Evolutionary conservation across 2,888 invertebrate species (phyloP).

Genomic region (Cancer borealis): DNA sequence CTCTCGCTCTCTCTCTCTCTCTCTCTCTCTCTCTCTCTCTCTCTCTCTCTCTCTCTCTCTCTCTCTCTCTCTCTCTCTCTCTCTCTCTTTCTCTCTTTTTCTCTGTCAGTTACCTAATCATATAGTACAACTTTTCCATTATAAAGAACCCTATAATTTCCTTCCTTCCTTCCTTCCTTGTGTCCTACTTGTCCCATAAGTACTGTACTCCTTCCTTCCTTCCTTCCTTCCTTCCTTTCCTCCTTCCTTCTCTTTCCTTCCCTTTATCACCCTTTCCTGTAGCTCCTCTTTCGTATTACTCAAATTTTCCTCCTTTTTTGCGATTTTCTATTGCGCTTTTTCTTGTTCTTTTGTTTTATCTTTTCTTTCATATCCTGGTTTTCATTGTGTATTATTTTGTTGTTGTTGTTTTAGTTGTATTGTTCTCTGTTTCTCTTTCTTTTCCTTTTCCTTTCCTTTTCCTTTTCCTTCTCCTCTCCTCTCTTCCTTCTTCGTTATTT

Average conservation of each 20-base stretch:
- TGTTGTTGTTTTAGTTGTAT: background rate
- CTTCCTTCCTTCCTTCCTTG: background rate
- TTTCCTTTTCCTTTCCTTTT: background rate
- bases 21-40: constrained; percentile 29
- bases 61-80: constrained; percentile 53
- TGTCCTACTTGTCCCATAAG: background rate
- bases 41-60: constrained; percentile 45
- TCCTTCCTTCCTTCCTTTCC: background rate
- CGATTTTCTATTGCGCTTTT: background rate
- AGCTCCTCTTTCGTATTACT: background rate
- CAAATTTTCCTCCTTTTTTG: background rate
- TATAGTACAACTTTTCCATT: background rate
- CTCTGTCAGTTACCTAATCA: background rate
- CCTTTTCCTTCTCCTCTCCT: background rate
- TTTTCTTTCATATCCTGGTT: background rate
- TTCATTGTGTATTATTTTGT: background rate
- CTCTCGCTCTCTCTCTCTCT: constrained; percentile 33
- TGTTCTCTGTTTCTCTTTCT: too few relatives aligned
- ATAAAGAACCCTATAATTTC: background rate
- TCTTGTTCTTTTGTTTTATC: background rate
- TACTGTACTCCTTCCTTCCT: background rate
- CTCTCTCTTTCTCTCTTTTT: constrained; percentile 54
- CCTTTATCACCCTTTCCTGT: background rate
- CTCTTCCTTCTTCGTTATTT: background rate
- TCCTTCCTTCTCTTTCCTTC: background rate